A percentile compares a stretch with the other conserved stretches of the same genome.
Evolutionary conservation across 2,797 vertebrate genomes (phyloP).

Genomic region (Synaphobranchus kaupii): DNA sequence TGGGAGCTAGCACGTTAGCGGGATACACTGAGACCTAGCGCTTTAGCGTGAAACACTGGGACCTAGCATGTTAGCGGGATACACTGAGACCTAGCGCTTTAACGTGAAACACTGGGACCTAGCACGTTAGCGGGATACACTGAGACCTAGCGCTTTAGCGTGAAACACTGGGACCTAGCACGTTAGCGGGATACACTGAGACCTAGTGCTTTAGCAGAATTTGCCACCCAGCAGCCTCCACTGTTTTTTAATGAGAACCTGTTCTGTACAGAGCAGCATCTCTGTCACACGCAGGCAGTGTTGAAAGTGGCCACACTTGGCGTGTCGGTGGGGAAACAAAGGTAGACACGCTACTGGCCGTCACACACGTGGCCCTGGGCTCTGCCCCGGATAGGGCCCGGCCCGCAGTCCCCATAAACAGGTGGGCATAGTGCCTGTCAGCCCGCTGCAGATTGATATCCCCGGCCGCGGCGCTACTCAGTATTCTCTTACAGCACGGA

Average conservation of each 20-base stretch:
- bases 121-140: no score
- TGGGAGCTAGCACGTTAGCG: no score
- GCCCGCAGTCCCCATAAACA: slow-evolving; percentile 58
- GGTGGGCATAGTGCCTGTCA: slow-evolving; percentile 80
- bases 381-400: slow-evolving; percentile 35
- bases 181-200: no score
- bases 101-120: no score
- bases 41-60: no score
- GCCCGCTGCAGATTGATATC: slow-evolving; percentile 73
- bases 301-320: slow-evolving; percentile 28
- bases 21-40: no score
- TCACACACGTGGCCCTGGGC: slow-evolving; percentile 41
- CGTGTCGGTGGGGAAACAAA: slow-evolving; percentile 1
- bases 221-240: neutral
- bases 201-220: neutral
- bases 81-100: neutral
- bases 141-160: neutral
- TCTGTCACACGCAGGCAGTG: slow-evolving; percentile 14
- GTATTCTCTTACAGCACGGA: slow-evolving; percentile 75
- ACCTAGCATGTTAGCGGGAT: no score
- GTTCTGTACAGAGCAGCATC: neutral
- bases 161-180: no score
- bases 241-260: slow-evolving; percentile 11
- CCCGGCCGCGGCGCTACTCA: slow-evolving; percentile 57
- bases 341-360: slow-evolving; percentile 30